Conservation (phyloP, 2,888 invertebrate species). For the Ecliptopera silaceata region DNA sequence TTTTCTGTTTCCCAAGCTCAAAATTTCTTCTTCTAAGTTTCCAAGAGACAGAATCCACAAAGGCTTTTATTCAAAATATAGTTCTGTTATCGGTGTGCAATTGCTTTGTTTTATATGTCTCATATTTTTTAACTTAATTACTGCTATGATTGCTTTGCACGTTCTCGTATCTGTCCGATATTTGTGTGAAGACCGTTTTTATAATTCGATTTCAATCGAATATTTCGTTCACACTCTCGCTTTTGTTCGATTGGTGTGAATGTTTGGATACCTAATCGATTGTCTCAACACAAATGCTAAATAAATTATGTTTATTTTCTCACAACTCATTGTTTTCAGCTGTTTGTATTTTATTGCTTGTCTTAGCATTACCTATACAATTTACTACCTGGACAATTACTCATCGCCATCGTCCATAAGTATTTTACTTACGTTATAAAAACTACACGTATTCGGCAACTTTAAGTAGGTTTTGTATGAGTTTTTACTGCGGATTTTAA, state of each 20-base stretch:
- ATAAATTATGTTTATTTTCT: conserved; percentile 41
- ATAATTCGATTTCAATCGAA: conserved; percentile 15
- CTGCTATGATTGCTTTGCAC: not conserved
- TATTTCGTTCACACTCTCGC: conserved; percentile 38
- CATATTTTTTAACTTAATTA: conserved; percentile 4
- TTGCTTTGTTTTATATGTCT: not conserved
- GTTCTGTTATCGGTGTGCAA: conserved; percentile 4
- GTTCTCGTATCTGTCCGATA: conserved; percentile 3
- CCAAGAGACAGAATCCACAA: not conserved
- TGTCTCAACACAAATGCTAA: conserved; percentile 37
- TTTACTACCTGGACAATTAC: not conserved
- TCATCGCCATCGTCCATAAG: not conserved
- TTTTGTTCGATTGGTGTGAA: conserved; percentile 38
- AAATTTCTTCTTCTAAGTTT: too few relatives aligned
- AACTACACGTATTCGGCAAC: too few relatives aligned
- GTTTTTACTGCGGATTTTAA: not conserved
- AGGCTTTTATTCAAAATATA: not conserved
- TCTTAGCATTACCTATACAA: conserved; percentile 10
- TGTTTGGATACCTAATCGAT: conserved; percentile 42
- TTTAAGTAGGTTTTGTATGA: not conserved
- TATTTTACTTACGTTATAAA: too few relatives aligned
- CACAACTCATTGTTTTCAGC: conserved; percentile 37
- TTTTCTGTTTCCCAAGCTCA: not conserved
- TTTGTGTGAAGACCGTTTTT: conserved; percentile 15
- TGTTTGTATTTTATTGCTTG: conserved; percentile 23